phyloP scores from a whole-genome alignment of 2,113 vertebrate species.

The Leucopternis melanops region DNA sequence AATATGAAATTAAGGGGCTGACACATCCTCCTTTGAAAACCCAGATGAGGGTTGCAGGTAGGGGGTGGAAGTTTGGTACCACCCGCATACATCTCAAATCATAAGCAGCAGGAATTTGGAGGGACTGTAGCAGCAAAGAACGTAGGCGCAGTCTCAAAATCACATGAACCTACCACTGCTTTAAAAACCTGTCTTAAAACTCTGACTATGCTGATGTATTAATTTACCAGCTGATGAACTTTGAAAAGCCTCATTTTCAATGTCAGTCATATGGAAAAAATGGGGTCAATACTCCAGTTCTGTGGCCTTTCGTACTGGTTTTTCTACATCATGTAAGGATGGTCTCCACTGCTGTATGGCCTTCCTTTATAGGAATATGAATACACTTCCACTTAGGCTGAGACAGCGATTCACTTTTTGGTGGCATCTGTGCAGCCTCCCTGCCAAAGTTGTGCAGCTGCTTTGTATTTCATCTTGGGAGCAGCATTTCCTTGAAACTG shows the following conservation, averaged over 20 bases:
- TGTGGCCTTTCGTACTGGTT: not conserved
- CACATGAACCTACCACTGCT: not conserved
- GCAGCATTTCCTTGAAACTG: slow-evolving; percentile 30
- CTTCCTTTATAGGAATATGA: not conserved
- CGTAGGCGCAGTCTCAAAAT: not conserved
- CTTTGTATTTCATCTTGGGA: slow-evolving; percentile 35
- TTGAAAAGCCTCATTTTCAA: not conserved
- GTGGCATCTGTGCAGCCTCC: not conserved
- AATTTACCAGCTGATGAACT: not conserved
- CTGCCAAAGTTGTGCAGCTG: slow-evolving; percentile 49
- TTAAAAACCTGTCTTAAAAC: not conserved
- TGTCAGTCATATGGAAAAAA: not conserved
- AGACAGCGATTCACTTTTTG: not conserved
- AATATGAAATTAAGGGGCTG: not conserved
- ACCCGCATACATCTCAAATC: not conserved
- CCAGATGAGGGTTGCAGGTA: not conserved
- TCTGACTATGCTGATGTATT: not conserved
- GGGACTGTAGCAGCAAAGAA: not conserved
- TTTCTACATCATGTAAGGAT: not conserved
- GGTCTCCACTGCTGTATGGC: not conserved
- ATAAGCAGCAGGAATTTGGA: not conserved
- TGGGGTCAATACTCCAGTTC: not conserved
- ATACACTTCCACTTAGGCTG: slow-evolving; percentile 7
- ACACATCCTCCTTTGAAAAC: not conserved
- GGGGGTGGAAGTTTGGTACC: not conserved